Percentiles rank a stretch among this genome's conserved stretches.
Conservation (phyloP, 2,888 invertebrate species). For the Mellilla xanthometata region DNA sequence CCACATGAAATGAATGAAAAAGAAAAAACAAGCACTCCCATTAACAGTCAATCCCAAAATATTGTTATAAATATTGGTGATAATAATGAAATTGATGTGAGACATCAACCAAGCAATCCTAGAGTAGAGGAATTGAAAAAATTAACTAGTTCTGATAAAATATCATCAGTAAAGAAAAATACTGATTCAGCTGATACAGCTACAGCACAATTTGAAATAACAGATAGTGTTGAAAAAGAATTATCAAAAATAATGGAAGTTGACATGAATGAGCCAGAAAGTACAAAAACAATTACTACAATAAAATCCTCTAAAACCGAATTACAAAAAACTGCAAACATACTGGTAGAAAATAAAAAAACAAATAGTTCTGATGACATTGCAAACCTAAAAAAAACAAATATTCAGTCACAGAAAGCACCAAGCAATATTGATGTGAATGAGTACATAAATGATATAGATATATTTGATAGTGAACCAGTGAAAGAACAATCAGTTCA, state of each 20-base stretch:
- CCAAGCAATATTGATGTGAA: slow-evolving; percentile 30
- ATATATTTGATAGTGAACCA: slow-evolving; percentile 65
- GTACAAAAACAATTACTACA: slow-evolving; percentile 21
- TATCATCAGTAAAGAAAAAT: slow-evolving; percentile 43
- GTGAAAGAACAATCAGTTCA: slow-evolving; percentile 53
- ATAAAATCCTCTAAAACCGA: slow-evolving; percentile 12
- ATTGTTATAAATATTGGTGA: slow-evolving; percentile 37
- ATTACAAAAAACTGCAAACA: not conserved
- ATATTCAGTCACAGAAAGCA: slow-evolving; percentile 2
- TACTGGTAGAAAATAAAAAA: too few relatives aligned
- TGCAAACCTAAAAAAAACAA: too few relatives aligned
- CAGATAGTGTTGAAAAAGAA: slow-evolving; percentile 70
- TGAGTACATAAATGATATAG: slow-evolving; percentile 52
- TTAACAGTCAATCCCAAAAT: slow-evolving; percentile 33
- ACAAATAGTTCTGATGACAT: too few relatives aligned
- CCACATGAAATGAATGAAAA: slow-evolving; percentile 31
- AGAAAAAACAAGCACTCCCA: slow-evolving; percentile 27
- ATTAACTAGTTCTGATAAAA: slow-evolving; percentile 8
- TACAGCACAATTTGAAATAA: slow-evolving; percentile 61
- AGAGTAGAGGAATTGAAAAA: slow-evolving; percentile 15
- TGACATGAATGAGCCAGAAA: slow-evolving; percentile 32
- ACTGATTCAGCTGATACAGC: slow-evolving; percentile 70
- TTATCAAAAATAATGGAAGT: slow-evolving; percentile 58
- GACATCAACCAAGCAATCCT: slow-evolving; percentile 24
- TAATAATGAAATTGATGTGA: slow-evolving; percentile 23